Evolutionary conservation across 1,140 invertebrate species (phyloP).

Genomic region (Magallana angulata): DNA sequence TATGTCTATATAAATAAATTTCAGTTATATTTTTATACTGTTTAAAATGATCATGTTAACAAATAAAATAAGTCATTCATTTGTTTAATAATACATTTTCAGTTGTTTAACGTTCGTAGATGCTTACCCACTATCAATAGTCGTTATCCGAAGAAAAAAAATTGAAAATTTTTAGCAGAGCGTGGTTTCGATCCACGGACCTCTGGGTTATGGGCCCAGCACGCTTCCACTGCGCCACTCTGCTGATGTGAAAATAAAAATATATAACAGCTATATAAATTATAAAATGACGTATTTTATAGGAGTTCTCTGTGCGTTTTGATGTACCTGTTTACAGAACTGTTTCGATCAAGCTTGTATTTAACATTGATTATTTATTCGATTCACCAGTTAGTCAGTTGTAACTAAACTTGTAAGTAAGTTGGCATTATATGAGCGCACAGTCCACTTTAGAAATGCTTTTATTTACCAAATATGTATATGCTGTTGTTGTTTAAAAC

Average conservation of each 20-base stretch:
- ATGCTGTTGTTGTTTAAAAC: too few species aligned
- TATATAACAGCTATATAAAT: not conserved
- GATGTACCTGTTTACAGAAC: not conserved
- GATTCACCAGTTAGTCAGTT: not conserved
- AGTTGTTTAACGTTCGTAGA: too few species aligned
- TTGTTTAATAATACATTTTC: too few species aligned
- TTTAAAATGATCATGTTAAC: too few species aligned
- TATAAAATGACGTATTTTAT: not conserved
- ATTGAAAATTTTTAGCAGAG: slow-evolving; percentile 86
- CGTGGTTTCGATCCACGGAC: slow-evolving; percentile 97
- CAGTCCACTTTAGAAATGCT: too few species aligned
- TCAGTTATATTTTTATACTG: too few species aligned
- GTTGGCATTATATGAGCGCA: too few species aligned
- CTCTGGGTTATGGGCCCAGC: slow-evolving; percentile 99
- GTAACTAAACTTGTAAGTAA: too few species aligned
- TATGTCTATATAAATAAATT: too few species aligned
- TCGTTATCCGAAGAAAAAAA: not conserved
- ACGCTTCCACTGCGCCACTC: slow-evolving; percentile 92
- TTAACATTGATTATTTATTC: slow-evolving; percentile 10
- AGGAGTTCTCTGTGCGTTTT: not conserved
- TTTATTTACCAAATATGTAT: too few species aligned
- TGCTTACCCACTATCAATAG: too few species aligned
- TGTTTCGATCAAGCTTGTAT: not conserved
- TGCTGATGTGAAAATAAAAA: not conserved
- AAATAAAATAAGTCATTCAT: too few species aligned